Conservation (phyloP, 2,888 invertebrate genomes). For the Drosophila melanosoma region DNA sequence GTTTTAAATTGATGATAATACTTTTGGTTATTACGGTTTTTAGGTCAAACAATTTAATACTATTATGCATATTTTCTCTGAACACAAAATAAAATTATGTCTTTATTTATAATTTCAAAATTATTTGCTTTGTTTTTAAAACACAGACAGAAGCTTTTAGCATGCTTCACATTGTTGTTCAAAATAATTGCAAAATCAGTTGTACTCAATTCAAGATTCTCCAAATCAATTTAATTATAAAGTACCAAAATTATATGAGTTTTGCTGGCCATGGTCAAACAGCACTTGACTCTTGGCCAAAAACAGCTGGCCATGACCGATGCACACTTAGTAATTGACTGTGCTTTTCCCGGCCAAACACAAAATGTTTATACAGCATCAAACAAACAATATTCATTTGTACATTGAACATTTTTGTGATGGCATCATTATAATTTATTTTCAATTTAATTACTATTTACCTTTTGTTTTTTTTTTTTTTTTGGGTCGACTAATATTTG, state of each 20-base stretch:
- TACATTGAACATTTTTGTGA: neutral
- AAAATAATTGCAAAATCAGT: neutral
- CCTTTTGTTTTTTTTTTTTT: neutral
- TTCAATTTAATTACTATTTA: neutral
- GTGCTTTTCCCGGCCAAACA: conserved; percentile 25
- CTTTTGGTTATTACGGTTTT: neutral
- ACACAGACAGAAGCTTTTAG: neutral
- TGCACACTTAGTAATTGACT: conserved; percentile 49
- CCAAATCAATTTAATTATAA: neutral
- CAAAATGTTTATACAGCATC: neutral
- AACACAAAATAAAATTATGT: too few species aligned
- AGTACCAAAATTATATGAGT: neutral
- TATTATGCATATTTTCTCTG: neutral
- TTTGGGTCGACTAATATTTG: neutral
- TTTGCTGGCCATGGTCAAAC: conserved; percentile 33
- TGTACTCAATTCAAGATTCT: neutral
- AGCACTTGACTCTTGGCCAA: conserved; percentile 64
- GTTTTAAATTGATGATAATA: neutral
- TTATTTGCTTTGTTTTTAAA: neutral
- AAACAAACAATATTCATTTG: neutral
- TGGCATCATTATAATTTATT: neutral
- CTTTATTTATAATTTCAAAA: neutral
- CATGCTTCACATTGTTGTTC: neutral
- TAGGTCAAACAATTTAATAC: neutral
- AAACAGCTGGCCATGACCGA: conserved; percentile 48